A percentile compares a stretch with the other conserved stretches of the same genome.
These are phyloP conservation scores for Tonatia bakeri DNA, from an alignment of 2,113 vertebrate species.

Conservation along the genomic window DNA sequence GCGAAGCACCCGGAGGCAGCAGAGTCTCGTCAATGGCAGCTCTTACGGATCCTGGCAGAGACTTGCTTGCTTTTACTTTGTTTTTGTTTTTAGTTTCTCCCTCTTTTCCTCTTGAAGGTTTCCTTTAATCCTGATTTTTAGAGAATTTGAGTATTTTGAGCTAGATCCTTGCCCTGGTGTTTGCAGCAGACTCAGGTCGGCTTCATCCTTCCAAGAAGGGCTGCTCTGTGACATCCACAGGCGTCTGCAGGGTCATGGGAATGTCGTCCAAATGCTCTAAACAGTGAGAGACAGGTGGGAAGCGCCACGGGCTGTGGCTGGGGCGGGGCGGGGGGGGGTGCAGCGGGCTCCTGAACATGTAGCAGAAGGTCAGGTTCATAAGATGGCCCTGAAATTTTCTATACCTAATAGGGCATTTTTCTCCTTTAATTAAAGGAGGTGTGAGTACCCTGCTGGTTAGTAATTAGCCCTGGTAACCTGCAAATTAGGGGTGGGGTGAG, in stretches of 20 bases:
- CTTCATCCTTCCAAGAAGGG: not conserved
- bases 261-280: not conserved
- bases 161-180: not conserved
- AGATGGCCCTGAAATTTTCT: not conserved
- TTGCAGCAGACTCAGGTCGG: not conserved
- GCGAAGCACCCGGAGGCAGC: not conserved
- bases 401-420: not conserved
- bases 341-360: not conserved
- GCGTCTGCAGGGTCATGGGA: not conserved
- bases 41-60: not conserved
- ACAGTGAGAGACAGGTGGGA: not conserved
- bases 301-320: not conserved
- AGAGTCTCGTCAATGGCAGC: not conserved
- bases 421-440: not conserved
- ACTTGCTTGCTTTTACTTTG: not conserved
- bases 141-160: not conserved
- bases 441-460: not conserved
- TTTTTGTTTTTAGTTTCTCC: not conserved
- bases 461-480: not conserved
- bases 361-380: constrained; percentile 24
- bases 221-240: not conserved
- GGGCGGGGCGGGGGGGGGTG: too few relatives aligned
- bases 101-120: not conserved
- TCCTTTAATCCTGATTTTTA: not conserved
- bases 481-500: not conserved